These are phyloP conservation scores for Otocyon megalotis DNA, from an alignment of 2,113 vertebrate genomes.

Conservation along the genomic window DNA sequence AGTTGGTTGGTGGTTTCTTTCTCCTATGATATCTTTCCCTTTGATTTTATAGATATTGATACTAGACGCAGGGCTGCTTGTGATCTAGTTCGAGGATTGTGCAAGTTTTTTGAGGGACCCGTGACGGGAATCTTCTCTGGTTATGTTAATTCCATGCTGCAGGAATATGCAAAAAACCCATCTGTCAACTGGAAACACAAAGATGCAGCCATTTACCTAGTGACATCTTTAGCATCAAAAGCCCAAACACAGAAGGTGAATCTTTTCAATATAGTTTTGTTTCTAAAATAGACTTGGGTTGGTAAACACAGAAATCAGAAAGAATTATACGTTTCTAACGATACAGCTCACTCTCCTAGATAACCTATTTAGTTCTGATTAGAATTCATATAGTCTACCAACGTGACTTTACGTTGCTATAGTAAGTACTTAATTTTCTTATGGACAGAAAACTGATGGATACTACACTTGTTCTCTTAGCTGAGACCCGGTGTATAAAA, in stretches of 20 bases:
- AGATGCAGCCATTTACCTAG: conserved; percentile 98
- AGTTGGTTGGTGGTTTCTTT: conserved; percentile 45
- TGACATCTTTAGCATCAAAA: conserved; percentile 98
- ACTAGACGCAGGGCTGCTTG: conserved; percentile 98
- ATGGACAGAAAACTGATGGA: not conserved
- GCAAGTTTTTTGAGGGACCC: conserved; percentile 97
- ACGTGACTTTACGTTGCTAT: not conserved
- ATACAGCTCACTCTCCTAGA: not conserved
- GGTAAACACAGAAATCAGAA: conserved; percentile 13
- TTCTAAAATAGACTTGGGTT: not conserved
- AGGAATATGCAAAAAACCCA: conserved; percentile 96
- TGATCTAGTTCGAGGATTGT: conserved; percentile 97
- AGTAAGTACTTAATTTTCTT: not conserved
- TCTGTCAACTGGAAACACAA: conserved; percentile 98
- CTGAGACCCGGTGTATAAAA: not conserved
- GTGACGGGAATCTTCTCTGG: conserved; percentile 99
- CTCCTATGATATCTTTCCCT: conserved; percentile 44
- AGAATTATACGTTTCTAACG: not conserved
- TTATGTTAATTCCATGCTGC: conserved; percentile 98
- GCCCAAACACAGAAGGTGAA: conserved; percentile 98
- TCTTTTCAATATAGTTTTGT: not conserved
- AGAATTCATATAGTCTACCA: conserved; percentile 4
- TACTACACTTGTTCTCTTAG: not conserved
- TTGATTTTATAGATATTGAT: conserved; percentile 93
- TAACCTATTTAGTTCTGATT: not conserved